These are phyloP conservation scores for Drosophila saltans DNA, from an alignment of 1,140 invertebrate species.

Conservation along the genomic window DNA sequence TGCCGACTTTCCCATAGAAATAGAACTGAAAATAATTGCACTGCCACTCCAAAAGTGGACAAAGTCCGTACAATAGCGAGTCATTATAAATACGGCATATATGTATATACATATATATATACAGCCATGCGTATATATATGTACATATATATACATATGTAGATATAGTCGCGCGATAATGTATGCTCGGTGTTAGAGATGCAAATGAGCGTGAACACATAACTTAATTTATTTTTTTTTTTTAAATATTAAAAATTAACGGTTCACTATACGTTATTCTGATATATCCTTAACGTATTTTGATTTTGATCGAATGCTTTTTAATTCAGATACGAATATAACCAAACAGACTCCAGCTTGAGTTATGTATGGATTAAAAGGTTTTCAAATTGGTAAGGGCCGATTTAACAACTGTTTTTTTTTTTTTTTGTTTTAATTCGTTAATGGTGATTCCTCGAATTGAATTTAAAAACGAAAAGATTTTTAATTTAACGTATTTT, in stretches of 20 bases:
- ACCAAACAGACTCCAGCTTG: no score
- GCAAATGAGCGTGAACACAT: background rate
- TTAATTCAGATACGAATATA: background rate
- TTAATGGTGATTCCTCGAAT: no score
- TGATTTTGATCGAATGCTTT: background rate
- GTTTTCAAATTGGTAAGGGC: background rate
- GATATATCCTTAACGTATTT: background rate
- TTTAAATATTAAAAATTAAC: background rate
- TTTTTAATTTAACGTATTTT: no score
- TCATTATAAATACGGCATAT: slow-evolving; percentile 23
- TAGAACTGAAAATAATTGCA: slow-evolving; percentile 15
- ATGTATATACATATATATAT: slow-evolving; percentile 15
- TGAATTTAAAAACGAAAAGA: no score
- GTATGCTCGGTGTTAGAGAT: background rate
- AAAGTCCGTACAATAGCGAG: slow-evolving; percentile 17
- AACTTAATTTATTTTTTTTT: background rate
- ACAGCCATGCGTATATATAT: slow-evolving; percentile 13
- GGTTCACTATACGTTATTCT: no score
- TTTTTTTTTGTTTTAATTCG: background rate
- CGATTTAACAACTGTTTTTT: background rate
- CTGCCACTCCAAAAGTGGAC: slow-evolving; percentile 9
- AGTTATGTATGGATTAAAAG: background rate
- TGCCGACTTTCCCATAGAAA: slow-evolving; percentile 20
- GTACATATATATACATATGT: slow-evolving; percentile 2
- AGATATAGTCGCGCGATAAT: slow-evolving; percentile 11